Percentiles rank a stretch among this genome's conserved stretches.
Evolutionary conservation across 2,113 vertebrate genomes (phyloP).

Genomic region (Melanerpes formicivorus): DNA sequence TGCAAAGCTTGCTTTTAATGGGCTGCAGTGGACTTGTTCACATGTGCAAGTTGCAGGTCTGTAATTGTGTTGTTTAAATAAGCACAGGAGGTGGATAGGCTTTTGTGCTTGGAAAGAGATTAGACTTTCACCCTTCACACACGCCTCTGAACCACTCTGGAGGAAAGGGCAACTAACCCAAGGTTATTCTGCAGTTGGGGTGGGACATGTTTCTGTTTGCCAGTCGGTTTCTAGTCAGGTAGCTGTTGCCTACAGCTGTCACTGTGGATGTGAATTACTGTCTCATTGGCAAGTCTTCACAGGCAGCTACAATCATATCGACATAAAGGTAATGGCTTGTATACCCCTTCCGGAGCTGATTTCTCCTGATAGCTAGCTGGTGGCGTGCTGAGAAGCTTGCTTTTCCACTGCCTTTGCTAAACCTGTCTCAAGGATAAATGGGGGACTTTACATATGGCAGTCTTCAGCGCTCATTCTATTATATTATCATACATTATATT

Average conservation of each 20-base stretch:
- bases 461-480: not conserved
- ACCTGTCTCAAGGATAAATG: conserved; percentile 6
- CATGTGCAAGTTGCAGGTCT: not conserved
- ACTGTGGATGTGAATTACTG: not conserved
- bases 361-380: not conserved
- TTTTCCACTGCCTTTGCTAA: not conserved
- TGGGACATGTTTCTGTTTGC: not conserved
- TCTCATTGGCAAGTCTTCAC: not conserved
- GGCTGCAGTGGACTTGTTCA: not conserved
- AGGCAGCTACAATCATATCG: not conserved
- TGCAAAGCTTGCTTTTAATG: not conserved
- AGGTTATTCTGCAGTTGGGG: not conserved
- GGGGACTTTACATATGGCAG: not conserved
- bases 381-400: not conserved
- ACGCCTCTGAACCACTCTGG: not conserved
- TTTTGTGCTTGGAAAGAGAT: conserved; percentile 17
- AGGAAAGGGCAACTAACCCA: not conserved
- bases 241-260: not conserved
- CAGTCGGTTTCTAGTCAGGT: not conserved
- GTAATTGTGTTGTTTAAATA: not conserved
- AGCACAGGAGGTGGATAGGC: not conserved
- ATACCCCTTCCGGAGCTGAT: not conserved
- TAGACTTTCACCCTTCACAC: conserved; percentile 17
- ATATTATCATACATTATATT: no score
- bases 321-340: conserved; percentile 15